phyloP scores from a whole-genome alignment of 2,113 vertebrate genomes.

The Pseudopipra pipra region DNA sequence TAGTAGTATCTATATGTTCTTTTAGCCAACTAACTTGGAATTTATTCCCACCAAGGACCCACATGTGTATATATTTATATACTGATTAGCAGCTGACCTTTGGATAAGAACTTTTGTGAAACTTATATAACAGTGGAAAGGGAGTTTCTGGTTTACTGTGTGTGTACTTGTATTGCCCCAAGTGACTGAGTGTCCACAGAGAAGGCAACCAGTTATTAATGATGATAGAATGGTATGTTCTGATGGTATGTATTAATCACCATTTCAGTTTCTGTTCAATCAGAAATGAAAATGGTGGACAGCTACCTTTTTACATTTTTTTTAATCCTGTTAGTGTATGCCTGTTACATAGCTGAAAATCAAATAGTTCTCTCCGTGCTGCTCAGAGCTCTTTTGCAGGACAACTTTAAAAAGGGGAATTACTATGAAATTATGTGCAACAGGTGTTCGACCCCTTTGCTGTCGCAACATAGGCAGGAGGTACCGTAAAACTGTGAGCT shows the following conservation, averaged over 20 bases:
- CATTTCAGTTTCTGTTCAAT: background rate
- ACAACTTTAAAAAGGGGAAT: background rate
- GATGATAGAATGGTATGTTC: background rate
- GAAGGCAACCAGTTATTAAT: background rate
- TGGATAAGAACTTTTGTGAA: constrained; percentile 50
- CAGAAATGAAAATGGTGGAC: background rate
- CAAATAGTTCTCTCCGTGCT: background rate
- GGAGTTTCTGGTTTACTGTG: background rate
- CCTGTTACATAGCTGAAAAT: background rate
- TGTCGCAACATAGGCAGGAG: background rate
- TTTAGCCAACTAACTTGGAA: constrained; percentile 9
- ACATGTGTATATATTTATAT: constrained; percentile 41
- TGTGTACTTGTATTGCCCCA: background rate
- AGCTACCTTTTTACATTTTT: background rate
- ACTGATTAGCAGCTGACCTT: constrained; percentile 51
- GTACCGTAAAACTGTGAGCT: background rate
- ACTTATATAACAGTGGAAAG: background rate
- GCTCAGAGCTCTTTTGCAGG: background rate
- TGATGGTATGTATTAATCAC: background rate
- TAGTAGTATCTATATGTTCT: constrained; percentile 10
- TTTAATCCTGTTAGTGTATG: background rate
- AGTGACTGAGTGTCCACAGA: background rate
- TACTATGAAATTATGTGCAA: background rate
- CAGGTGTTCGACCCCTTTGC: background rate
- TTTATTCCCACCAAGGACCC: constrained; percentile 50